Conservation (phyloP, 2,797 vertebrate genomes). For the Pelobates cultripes region DNA sequence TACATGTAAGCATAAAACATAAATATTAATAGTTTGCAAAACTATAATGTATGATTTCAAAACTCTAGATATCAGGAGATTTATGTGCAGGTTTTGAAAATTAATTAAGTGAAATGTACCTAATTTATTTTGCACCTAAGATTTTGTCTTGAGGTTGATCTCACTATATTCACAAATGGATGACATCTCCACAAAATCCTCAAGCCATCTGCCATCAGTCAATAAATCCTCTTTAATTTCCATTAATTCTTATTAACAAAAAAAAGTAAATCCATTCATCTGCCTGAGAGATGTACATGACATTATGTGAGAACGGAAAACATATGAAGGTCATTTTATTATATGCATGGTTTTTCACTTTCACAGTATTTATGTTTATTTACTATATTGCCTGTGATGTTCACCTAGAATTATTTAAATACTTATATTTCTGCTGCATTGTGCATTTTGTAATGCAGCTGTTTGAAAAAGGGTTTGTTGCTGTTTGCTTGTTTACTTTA, state of each 20-base stretch:
- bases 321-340: slow-evolving; percentile 24
- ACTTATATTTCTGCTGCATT: too few relatives aligned
- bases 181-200: slow-evolving; percentile 60
- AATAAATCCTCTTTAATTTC: slow-evolving; percentile 66
- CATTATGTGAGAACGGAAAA: slow-evolving; percentile 41
- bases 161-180: slow-evolving; percentile 57
- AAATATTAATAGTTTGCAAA: background rate
- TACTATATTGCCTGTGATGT: too few relatives aligned
- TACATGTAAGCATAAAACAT: too few relatives aligned
- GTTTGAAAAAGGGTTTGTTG: too few relatives aligned
- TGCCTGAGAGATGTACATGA: slow-evolving; percentile 54
- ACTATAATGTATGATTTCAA: background rate
- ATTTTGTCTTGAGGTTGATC: slow-evolving; percentile 58
- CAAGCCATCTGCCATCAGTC: slow-evolving; percentile 59
- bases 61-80: background rate
- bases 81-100: slow-evolving; percentile 22
- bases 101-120: slow-evolving; percentile 47
- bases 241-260: slow-evolving; percentile 65
- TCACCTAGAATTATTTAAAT: too few relatives aligned
- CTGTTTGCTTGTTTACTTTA: too few relatives aligned
- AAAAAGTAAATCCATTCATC: slow-evolving; percentile 59
- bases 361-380: background rate
- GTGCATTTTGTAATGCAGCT: too few relatives aligned
- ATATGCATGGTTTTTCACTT: background rate
- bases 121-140: slow-evolving; percentile 56